Percentiles rank a stretch among this genome's conserved stretches.
Evolutionary conservation across 2,888 invertebrate species (phyloP).

Genomic region (Dicycla oo): DNA sequence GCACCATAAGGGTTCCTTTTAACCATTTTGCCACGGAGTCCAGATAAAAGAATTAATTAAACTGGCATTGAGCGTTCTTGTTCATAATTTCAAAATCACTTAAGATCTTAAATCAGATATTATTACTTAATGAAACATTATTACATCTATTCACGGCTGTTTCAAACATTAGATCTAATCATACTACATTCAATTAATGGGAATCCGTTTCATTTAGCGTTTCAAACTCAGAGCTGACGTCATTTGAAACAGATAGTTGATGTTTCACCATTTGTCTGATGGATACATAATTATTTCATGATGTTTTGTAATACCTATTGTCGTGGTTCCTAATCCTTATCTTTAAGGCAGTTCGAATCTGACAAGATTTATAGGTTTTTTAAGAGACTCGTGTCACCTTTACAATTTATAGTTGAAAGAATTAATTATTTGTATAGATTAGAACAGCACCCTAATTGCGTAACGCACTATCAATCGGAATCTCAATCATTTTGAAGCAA

Average conservation of each 20-base stretch:
- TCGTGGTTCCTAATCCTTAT: slow-evolving; percentile 2
- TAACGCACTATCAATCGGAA: too few species aligned
- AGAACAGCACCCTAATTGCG: too few species aligned
- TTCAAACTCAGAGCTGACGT: neutral
- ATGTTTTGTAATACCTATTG: slow-evolving; percentile 2
- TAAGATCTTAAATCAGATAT: slow-evolving; percentile 12
- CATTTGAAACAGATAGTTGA: neutral
- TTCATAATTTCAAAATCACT: slow-evolving; percentile 30
- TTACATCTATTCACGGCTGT: slow-evolving; percentile 29
- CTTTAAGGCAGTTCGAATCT: neutral
- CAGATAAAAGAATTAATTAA: neutral
- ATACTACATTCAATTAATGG: slow-evolving; percentile 21
- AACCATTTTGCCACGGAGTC: too few species aligned
- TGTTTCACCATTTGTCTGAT: slow-evolving; percentile 6
- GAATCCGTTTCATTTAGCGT: slow-evolving; percentile 29
- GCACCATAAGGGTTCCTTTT: too few species aligned
- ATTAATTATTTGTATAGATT: too few species aligned
- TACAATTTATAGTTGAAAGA: too few species aligned
- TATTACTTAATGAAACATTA: slow-evolving; percentile 20
- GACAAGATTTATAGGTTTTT: slow-evolving; percentile 3
- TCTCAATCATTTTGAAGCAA: too few species aligned
- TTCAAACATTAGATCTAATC: slow-evolving; percentile 38
- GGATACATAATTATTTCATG: slow-evolving; percentile 13
- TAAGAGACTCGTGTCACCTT: too few species aligned
- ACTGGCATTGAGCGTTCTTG: neutral